phyloP scores from a whole-genome alignment of 2,888 invertebrate species.

The Candidula unifasciata region DNA sequence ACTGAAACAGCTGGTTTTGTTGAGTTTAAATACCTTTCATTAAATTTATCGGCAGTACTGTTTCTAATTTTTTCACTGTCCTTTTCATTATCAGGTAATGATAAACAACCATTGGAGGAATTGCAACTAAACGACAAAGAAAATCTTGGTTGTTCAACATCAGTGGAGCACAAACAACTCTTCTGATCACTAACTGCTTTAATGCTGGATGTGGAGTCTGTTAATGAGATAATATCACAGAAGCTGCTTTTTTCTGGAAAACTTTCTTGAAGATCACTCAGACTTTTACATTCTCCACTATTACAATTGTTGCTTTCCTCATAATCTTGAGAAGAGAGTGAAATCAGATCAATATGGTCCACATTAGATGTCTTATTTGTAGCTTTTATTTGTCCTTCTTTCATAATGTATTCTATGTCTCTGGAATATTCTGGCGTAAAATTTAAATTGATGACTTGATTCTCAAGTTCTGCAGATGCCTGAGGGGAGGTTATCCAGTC shows the following conservation, averaged over 20 bases:
- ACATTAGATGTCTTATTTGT: constrained; percentile 51
- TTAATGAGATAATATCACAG: background rate
- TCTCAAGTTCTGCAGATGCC: constrained; percentile 1
- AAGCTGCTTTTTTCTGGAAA: background rate
- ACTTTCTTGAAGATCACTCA: no score
- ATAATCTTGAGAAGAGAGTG: background rate
- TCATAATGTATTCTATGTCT: background rate
- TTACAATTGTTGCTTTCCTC: background rate
- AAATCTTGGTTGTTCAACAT: background rate
- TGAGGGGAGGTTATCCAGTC: constrained; percentile 67
- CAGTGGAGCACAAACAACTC: no score
- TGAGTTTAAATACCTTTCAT: background rate
- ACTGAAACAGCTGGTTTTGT: background rate
- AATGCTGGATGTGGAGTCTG: background rate
- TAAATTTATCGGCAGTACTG: background rate
- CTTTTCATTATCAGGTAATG: background rate
- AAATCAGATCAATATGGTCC: background rate
- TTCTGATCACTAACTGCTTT: background rate
- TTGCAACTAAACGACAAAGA: background rate
- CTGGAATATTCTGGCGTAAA: background rate
- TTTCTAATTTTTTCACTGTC: background rate
- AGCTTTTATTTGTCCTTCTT: background rate
- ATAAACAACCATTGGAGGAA: background rate
- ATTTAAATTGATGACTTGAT: constrained; percentile 61
- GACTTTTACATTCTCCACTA: background rate